phyloP scores from a whole-genome alignment of 2,797 vertebrate species.

The Oophaga sylvatica region DNA sequence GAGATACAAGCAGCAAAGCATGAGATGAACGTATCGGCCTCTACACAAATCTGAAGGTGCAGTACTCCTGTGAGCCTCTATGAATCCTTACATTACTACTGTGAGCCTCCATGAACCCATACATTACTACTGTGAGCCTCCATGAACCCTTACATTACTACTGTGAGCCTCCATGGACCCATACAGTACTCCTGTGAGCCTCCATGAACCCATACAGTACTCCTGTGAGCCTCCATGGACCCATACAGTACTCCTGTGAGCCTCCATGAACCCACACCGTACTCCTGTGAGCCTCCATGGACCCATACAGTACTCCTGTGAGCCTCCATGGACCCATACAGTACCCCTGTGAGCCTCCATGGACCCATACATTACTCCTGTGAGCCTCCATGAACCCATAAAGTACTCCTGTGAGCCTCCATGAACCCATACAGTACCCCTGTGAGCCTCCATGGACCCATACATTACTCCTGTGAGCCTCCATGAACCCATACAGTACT shows the following conservation, averaged over 20 bases:
- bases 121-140: neutral
- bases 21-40: neutral
- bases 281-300: neutral
- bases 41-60: neutral
- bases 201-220: neutral
- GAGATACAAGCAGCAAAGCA: neutral
- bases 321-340: neutral
- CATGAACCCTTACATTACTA: neutral
- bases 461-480: too few species aligned
- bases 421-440: neutral
- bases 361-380: neutral
- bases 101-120: neutral
- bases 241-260: neutral
- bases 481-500: too few species aligned
- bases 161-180: neutral
- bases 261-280: neutral
- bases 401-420: neutral
- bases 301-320: neutral
- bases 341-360: neutral
- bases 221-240: neutral
- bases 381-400: neutral
- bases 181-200: neutral
- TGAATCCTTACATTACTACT: neutral
- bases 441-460: neutral
- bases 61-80: neutral